Conservation (phyloP, 2,797 vertebrate species). For the Nothura maculosa region DNA sequence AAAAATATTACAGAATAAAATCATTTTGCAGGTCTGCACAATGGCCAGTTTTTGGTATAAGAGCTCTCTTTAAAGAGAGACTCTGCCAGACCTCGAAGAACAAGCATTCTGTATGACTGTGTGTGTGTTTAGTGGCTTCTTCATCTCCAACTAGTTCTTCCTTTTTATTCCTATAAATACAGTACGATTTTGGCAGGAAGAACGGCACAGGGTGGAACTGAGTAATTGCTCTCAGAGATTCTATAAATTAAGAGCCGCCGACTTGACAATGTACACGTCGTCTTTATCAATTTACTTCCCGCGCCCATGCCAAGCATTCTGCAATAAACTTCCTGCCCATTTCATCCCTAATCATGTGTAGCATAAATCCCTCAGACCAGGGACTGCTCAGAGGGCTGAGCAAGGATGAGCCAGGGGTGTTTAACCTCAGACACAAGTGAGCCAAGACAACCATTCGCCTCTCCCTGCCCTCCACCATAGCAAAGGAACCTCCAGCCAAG, state of each 20-base stretch:
- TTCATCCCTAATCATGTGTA: constrained; percentile 77
- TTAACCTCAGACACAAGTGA: constrained; percentile 39
- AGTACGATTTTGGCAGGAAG: constrained; percentile 60
- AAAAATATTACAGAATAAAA: not conserved
- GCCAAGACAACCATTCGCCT: not conserved
- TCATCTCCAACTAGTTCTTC: constrained; percentile 60
- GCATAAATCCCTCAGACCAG: constrained; percentile 74
- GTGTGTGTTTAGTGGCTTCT: not conserved
- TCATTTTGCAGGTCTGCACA: not conserved
- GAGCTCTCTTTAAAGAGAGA: constrained; percentile 21
- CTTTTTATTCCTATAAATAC: constrained; percentile 57
- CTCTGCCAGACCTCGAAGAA: constrained; percentile 17
- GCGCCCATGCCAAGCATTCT: constrained; percentile 20
- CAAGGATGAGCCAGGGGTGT: constrained; percentile 9
- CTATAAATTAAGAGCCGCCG: constrained; percentile 75
- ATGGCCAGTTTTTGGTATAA: not conserved
- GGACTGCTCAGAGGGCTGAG: constrained; percentile 54
- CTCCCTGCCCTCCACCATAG: not conserved
- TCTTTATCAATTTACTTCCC: constrained; percentile 77
- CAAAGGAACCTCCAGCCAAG: not conserved
- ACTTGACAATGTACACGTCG: constrained; percentile 63
- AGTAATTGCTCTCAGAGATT: constrained; percentile 65
- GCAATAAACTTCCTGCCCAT: constrained; percentile 79
- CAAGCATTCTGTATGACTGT: constrained; percentile 26
- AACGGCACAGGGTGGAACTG: constrained; percentile 2